Conservation (phyloP, 2,888 invertebrate species). For the Carcina quercana region DNA sequence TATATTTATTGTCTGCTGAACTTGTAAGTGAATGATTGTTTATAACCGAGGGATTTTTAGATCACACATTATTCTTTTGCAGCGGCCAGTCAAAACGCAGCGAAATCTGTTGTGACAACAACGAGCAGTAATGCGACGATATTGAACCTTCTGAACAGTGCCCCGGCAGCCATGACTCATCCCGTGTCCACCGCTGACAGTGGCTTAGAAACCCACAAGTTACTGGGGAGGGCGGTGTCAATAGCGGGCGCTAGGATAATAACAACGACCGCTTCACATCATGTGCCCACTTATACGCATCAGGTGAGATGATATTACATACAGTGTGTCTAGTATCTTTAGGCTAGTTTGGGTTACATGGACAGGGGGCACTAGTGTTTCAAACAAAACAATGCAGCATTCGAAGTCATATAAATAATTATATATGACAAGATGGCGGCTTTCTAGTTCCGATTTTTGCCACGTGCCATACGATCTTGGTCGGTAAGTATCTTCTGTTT, state of each 20-base stretch:
- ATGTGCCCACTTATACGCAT: conserved; percentile 54
- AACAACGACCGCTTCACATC: conserved; percentile 47
- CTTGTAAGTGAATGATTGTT: neutral
- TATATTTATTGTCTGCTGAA: neutral
- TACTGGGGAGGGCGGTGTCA: conserved; percentile 72
- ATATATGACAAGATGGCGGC: too few relatives aligned
- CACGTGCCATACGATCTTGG: too few relatives aligned
- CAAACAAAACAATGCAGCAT: too few relatives aligned
- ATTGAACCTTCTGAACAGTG: conserved; percentile 84
- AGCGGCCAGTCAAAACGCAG: conserved; percentile 61
- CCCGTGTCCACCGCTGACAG: conserved; percentile 39
- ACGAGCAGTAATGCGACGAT: conserved; percentile 81
- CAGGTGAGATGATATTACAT: too few relatives aligned
- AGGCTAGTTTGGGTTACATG: too few relatives aligned
- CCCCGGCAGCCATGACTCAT: conserved; percentile 82
- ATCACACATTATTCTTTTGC: conserved; percentile 4
- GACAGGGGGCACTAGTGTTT: too few relatives aligned
- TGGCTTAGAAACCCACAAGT: conserved; percentile 43
- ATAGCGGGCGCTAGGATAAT: conserved; percentile 67
- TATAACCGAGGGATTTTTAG: neutral
- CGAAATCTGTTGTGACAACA: conserved; percentile 62
- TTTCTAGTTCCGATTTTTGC: too few relatives aligned
- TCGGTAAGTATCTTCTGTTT: too few relatives aligned
- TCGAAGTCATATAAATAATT: too few relatives aligned
- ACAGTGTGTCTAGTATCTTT: too few relatives aligned